Conservation (phyloP, 2,888 invertebrate genomes). For the Meiosimyza platycephala region DNA sequence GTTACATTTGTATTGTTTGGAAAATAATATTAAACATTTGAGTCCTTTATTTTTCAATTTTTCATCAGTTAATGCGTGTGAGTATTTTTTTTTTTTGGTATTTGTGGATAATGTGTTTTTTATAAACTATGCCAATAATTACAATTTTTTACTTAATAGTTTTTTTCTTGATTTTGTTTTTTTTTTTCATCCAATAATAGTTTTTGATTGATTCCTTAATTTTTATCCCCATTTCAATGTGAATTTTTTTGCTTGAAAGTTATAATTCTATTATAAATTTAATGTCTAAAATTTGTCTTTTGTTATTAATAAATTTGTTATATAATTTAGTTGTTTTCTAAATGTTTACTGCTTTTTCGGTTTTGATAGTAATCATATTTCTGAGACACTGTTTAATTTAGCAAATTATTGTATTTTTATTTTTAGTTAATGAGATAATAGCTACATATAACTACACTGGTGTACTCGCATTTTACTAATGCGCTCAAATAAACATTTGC, state of each 20-base stretch:
- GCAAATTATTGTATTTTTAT: background rate
- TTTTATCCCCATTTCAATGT: no score
- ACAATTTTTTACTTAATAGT: constrained; percentile 13
- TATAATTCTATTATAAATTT: constrained; percentile 42
- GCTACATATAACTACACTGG: background rate
- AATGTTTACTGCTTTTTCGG: constrained; percentile 34
- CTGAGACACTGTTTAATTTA: no score
- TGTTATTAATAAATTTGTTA: constrained; percentile 24
- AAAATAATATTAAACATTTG: background rate
- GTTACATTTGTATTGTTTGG: constrained; percentile 15
- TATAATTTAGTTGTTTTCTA: constrained; percentile 27
- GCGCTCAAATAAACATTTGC: constrained; percentile 15
- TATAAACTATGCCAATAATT: constrained; percentile 31
- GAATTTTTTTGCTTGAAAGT: constrained; percentile 16
- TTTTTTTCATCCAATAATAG: constrained; percentile 37
- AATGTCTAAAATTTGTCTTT: no score
- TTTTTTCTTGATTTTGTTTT: constrained; percentile 27
- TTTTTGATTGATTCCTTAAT: constrained; percentile 36
- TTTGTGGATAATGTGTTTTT: constrained; percentile 6
- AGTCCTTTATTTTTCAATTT: constrained; percentile 27
- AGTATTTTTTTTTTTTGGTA: background rate
- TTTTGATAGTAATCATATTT: background rate
- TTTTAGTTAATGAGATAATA: background rate
- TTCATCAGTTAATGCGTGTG: constrained; percentile 23
- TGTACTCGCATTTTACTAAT: background rate